These are phyloP conservation scores for Campoplex capitator DNA, from an alignment of 2,888 invertebrate species.

Conservation along the genomic window DNA sequence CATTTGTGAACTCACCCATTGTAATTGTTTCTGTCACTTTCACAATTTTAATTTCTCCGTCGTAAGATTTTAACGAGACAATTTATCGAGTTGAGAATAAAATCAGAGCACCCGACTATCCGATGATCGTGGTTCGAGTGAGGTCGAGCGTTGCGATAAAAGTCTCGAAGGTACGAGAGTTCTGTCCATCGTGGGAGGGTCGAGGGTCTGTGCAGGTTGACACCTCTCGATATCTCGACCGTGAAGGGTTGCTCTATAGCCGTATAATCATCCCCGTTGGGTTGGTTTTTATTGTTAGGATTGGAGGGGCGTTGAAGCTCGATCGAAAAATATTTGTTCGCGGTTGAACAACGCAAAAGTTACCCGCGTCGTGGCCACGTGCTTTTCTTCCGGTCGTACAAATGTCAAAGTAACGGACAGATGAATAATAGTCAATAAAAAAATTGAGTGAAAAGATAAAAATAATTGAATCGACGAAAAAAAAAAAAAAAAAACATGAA, in stretches of 20 bases:
- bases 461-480: neutral
- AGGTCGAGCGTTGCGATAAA: constrained; percentile 55
- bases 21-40: neutral
- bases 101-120: constrained; percentile 57
- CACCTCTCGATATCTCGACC: constrained; percentile 59
- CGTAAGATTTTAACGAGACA: constrained; percentile 5
- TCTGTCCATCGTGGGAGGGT: constrained; percentile 50
- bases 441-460: neutral
- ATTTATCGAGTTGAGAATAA: constrained; percentile 13
- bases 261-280: constrained; percentile 47
- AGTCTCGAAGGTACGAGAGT: constrained; percentile 57
- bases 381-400: constrained; percentile 58
- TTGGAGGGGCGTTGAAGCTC: constrained; percentile 69
- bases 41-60: neutral
- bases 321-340: constrained; percentile 74
- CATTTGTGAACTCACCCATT: constrained; percentile 16
- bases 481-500: neutral
- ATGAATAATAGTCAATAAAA: constrained; percentile 19
- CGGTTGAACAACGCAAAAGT: constrained; percentile 56
- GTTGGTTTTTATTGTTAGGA: constrained; percentile 60
- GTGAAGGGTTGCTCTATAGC: constrained; percentile 56
- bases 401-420: constrained; percentile 25
- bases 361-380: constrained; percentile 58
- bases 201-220: constrained; percentile 59
- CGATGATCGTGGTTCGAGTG: constrained; percentile 63